Evolutionary conservation across 2,888 invertebrate genomes (phyloP).

Genomic region (Drosophila ustulata): DNA sequence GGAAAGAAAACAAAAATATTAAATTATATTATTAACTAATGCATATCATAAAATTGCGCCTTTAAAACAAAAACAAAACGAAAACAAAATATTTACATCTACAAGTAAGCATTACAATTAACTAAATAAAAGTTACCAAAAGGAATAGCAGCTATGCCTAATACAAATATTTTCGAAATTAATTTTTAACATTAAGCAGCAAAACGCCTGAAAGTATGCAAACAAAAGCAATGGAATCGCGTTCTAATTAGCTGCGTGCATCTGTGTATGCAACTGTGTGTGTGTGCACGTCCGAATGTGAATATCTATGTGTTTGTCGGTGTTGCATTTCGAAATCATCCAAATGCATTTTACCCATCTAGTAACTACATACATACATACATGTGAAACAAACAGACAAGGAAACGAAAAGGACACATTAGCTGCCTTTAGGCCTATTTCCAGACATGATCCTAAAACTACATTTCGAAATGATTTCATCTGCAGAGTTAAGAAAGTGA

Average conservation of each 20-base stretch:
- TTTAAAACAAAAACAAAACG: conserved; percentile 62
- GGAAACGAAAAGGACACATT: conserved; percentile 25
- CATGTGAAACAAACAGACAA: conserved; percentile 11
- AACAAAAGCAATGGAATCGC: conserved; percentile 52
- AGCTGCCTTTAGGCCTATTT: conserved; percentile 49
- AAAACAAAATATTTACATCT: conserved; percentile 67
- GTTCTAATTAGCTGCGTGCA: conserved; percentile 31
- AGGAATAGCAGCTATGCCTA: conserved; percentile 67
- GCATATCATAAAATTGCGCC: conserved; percentile 85
- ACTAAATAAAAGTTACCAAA: conserved; percentile 44
- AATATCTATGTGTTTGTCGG: conserved; percentile 1
- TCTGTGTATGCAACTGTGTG: conserved; percentile 10
- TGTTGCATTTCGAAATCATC: conserved; percentile 6
- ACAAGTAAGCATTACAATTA: conserved; percentile 64
- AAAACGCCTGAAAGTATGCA: conserved; percentile 47
- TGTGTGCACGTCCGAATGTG: neutral
- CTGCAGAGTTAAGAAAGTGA: conserved; percentile 39
- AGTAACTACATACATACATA: conserved; percentile 17
- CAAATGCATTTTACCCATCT: conserved; percentile 27
- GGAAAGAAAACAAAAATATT: conserved; percentile 33
- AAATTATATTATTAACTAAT: conserved; percentile 80
- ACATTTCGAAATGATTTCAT: conserved; percentile 47
- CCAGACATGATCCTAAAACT: conserved; percentile 54
- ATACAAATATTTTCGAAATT: conserved; percentile 74
- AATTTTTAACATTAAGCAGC: conserved; percentile 68